Conservation (phyloP, 2,113 vertebrate species). For the Hirundichthys speculiger region DNA sequence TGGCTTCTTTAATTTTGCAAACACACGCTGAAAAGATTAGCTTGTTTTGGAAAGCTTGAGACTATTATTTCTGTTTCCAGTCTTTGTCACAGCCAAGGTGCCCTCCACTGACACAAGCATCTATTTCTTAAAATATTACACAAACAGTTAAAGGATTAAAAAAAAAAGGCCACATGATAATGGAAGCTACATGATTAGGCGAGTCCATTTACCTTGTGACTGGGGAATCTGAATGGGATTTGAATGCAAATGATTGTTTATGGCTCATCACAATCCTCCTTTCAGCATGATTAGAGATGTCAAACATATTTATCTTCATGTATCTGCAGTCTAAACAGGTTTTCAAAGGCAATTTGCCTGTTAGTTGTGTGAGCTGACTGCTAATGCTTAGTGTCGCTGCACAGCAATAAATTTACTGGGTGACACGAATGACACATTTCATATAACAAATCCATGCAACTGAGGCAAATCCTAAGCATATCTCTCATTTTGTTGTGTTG, state of each 20-base stretch:
- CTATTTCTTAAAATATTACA: slow-evolving; percentile 28
- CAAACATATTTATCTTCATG: slow-evolving; percentile 57
- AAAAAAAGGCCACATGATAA: too few species aligned
- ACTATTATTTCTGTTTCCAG: too few species aligned
- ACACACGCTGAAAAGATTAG: too few species aligned
- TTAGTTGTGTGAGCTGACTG: slow-evolving; percentile 21
- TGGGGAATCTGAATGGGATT: slow-evolving; percentile 14
- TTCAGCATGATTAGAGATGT: slow-evolving; percentile 37
- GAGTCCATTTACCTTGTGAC: slow-evolving; percentile 25
- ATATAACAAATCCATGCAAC: too few species aligned
- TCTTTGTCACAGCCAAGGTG: too few species aligned
- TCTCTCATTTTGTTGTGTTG: too few species aligned
- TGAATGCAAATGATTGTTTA: slow-evolving; percentile 28
- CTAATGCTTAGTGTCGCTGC: slow-evolving; percentile 31
- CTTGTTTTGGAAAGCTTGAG: too few species aligned
- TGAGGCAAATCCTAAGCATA: not conserved
- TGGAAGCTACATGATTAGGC: slow-evolving; percentile 34
- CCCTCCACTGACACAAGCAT: too few species aligned
- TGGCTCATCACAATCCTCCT: slow-evolving; percentile 38
- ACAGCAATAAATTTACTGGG: too few species aligned
- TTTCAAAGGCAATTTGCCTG: slow-evolving; percentile 33
- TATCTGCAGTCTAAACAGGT: slow-evolving; percentile 33
- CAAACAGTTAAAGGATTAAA: slow-evolving; percentile 48
- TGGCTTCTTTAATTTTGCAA: too few species aligned
- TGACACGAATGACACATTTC: too few species aligned